Evolutionary conservation across 2,113 vertebrate genomes (phyloP).

Genomic region (Archilochus colubris): DNA sequence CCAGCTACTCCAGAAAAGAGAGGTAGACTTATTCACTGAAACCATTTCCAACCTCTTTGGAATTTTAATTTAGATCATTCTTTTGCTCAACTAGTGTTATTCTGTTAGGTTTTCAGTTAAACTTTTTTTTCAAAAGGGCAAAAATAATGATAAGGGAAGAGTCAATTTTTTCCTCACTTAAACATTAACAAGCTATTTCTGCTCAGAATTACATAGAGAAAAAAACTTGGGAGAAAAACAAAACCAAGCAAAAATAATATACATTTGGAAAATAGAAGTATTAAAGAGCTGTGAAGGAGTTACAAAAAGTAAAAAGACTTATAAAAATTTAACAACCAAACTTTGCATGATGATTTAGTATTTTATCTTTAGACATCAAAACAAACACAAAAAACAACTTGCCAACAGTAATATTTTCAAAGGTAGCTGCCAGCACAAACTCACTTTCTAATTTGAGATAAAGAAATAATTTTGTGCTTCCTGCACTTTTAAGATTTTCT

Average conservation of each 20-base stretch:
- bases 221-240: neutral
- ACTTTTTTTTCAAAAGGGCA: neutral
- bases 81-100: neutral
- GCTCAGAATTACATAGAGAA: neutral
- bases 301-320: neutral
- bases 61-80: neutral
- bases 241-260: neutral
- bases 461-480: neutral
- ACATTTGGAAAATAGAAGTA: neutral
- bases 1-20: neutral
- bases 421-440: neutral
- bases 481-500: neutral
- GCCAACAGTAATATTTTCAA: neutral
- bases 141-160: neutral
- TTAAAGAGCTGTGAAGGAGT: neutral
- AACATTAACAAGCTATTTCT: neutral
- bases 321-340: neutral
- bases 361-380: neutral
- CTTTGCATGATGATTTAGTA: neutral
- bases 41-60: neutral
- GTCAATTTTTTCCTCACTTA: neutral
- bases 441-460: slow-evolving; percentile 3
- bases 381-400: neutral
- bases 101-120: neutral
- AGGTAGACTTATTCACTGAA: neutral